phyloP scores from a whole-genome alignment of 2,888 invertebrate species.

The Camptogramma bilineatum region DNA sequence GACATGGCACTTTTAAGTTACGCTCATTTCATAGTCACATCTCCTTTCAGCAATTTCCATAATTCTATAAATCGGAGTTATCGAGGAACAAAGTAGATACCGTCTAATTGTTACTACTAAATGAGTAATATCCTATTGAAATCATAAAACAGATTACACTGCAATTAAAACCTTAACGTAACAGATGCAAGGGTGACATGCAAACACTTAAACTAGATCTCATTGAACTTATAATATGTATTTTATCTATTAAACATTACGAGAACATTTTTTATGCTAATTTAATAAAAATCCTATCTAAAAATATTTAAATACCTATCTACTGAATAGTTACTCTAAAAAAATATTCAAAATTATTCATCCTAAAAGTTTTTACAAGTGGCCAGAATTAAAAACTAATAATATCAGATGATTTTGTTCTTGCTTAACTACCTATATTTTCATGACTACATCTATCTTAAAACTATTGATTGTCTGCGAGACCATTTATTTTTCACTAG shows the following conservation, averaged over 20 bases:
- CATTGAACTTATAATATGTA: slow-evolving; percentile 26
- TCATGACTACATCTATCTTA: slow-evolving; percentile 31
- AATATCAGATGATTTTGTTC: slow-evolving; percentile 31
- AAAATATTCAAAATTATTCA: slow-evolving; percentile 14
- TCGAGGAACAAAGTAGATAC: slow-evolving; percentile 29
- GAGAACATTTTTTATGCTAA: slow-evolving; percentile 27
- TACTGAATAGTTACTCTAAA: slow-evolving; percentile 27
- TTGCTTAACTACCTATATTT: slow-evolving; percentile 22
- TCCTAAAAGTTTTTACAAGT: slow-evolving; percentile 15
- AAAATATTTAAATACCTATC: slow-evolving; percentile 37
- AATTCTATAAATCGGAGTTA: slow-evolving; percentile 19
- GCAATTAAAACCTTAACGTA: slow-evolving; percentile 18
- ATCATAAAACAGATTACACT: slow-evolving; percentile 22
- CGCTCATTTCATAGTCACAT: slow-evolving; percentile 29
- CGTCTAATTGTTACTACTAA: slow-evolving; percentile 21
- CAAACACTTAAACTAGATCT: slow-evolving; percentile 17
- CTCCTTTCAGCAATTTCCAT: slow-evolving; percentile 23
- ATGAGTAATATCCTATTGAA: slow-evolving; percentile 24
- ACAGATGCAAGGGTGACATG: slow-evolving; percentile 21
- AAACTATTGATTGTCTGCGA: slow-evolving; percentile 29
- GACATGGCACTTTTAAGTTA: slow-evolving; percentile 34
- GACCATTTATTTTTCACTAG: slow-evolving; percentile 35
- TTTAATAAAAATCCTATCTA: slow-evolving; percentile 33
- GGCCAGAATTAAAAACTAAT: slow-evolving; percentile 15
- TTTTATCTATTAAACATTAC: slow-evolving; percentile 32